Conservation (phyloP, 2,888 invertebrate genomes). For the Buathra laborator region DNA sequence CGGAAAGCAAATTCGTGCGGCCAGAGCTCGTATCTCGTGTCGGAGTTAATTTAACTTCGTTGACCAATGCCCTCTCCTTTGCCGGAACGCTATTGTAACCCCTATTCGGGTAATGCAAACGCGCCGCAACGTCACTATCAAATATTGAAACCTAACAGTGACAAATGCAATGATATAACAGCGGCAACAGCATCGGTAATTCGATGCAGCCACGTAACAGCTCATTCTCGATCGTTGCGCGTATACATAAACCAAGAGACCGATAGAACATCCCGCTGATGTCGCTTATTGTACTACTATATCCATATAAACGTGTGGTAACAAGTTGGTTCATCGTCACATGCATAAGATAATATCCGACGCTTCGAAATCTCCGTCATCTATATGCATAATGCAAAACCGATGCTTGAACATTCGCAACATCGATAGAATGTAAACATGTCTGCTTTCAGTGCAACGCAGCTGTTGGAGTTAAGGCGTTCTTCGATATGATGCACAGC, state of each 20-base stretch:
- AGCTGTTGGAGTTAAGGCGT: conserved; percentile 97
- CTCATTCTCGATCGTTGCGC: no score
- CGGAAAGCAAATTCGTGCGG: background rate
- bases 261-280: no score
- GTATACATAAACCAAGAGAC: no score
- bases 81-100: background rate
- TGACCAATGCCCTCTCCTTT: background rate
- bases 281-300: no score
- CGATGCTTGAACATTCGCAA: background rate
- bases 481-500: conserved; percentile 98
- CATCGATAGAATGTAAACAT: background rate
- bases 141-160: background rate
- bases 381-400: no score
- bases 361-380: no score
- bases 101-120: background rate
- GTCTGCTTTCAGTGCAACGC: conserved; percentile 92
- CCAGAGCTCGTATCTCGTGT: background rate
- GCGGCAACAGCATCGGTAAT: no score
- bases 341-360: no score
- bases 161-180: background rate
- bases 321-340: no score
- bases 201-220: no score
- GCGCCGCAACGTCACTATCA: background rate
- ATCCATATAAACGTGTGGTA: no score
- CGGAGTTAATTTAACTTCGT: background rate